phyloP scores from a whole-genome alignment of 2,888 invertebrate species.

The Xylota segnis region DNA sequence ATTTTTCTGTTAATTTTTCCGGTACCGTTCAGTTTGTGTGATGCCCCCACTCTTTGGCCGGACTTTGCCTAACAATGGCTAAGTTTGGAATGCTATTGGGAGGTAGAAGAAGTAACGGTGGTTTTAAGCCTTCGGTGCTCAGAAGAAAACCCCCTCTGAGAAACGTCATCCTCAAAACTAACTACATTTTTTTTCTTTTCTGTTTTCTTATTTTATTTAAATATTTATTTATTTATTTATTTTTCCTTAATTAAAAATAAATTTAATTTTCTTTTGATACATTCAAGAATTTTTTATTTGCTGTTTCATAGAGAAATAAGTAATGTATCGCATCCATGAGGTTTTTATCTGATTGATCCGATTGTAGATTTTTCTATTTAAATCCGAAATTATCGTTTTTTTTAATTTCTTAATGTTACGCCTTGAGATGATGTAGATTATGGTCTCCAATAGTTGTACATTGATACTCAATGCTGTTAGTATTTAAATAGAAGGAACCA shows the following conservation, averaged over 20 bases:
- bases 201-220: neutral
- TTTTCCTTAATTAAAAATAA: neutral
- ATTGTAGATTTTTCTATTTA: too few relatives aligned
- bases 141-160: conserved; percentile 46
- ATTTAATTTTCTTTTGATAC: neutral
- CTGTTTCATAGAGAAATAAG: too few relatives aligned
- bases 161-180: conserved; percentile 56
- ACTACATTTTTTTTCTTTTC: conserved; percentile 52
- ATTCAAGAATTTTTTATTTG: neutral
- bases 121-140: conserved; percentile 64
- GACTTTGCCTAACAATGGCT: conserved; percentile 7
- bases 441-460: too few relatives aligned
- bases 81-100: conserved; percentile 53
- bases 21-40: neutral
- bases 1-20: conserved; percentile 17
- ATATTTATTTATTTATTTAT: neutral
- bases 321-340: too few relatives aligned
- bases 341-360: too few relatives aligned
- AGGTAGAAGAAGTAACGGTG: conserved; percentile 45
- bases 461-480: too few relatives aligned
- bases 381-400: too few relatives aligned
- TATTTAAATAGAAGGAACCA: too few relatives aligned
- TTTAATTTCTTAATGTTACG: too few relatives aligned
- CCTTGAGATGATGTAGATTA: too few relatives aligned
- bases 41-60: conserved; percentile 45